phyloP scores from a whole-genome alignment of 2,888 invertebrate species.

The Oscheius sp. region DNA sequence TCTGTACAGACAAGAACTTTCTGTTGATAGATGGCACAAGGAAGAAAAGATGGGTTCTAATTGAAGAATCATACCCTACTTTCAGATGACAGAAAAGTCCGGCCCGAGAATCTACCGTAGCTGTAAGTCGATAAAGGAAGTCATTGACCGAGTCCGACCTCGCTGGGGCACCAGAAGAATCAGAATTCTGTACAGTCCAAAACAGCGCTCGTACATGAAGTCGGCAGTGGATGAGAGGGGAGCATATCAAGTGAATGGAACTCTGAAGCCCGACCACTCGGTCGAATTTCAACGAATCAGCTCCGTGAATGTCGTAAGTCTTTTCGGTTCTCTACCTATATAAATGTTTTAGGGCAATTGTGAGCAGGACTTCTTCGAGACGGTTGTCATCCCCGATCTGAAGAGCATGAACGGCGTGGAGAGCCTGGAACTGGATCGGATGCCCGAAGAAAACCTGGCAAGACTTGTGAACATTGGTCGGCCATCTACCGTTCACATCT shows the following conservation, averaged over 20 bases:
- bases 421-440: neutral
- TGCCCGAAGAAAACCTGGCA: neutral
- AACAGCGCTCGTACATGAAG: no score
- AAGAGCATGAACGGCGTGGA: neutral
- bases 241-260: no score
- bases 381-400: neutral
- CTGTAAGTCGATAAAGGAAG: neutral
- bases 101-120: neutral
- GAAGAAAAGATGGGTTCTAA: neutral
- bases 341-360: neutral
- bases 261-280: no score
- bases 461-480: neutral
- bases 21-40: neutral
- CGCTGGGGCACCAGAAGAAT: no score
- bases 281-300: no score
- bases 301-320: no score
- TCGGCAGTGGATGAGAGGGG: no score
- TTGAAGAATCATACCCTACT: neutral
- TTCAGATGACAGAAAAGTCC: neutral
- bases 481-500: neutral
- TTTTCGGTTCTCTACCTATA: no score
- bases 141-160: neutral
- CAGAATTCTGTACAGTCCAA: no score
- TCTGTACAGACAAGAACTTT: no score
- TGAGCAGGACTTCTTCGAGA: neutral